Percentiles rank a stretch among this genome's conserved stretches.
Evolutionary conservation across 2,113 vertebrate genomes (phyloP).

Genomic region (Nanorana parkeri): DNA sequence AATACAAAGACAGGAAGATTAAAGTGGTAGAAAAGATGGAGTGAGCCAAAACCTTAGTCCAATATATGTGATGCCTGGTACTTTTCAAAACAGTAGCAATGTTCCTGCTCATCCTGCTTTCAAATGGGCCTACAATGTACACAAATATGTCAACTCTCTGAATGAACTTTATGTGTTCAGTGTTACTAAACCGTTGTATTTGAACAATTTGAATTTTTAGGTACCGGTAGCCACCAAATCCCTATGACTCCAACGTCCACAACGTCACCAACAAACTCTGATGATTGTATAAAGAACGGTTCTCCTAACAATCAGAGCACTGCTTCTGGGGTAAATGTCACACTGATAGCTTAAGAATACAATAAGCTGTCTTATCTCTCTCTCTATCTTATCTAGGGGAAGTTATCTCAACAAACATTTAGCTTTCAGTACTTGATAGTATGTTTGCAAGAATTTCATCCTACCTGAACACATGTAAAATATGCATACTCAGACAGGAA

Average conservation of each 20-base stretch:
- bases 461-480: constrained; percentile 15
- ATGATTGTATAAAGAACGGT: constrained; percentile 92
- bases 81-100: too few relatives aligned
- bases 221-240: constrained; percentile 87
- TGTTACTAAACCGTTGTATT: too few relatives aligned
- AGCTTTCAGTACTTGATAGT: constrained; percentile 73
- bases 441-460: constrained; percentile 64
- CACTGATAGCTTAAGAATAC: constrained; percentile 49
- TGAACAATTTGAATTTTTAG: constrained; percentile 65
- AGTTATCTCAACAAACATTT: constrained; percentile 78
- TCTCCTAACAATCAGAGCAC: constrained; percentile 82
- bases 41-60: too few relatives aligned
- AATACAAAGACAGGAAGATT: too few relatives aligned
- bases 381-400: constrained; percentile 79
- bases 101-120: too few relatives aligned
- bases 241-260: constrained; percentile 97
- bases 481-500: background rate
- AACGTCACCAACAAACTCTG: constrained; percentile 93
- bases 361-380: constrained; percentile 62
- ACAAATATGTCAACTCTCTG: too few relatives aligned
- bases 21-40: too few relatives aligned
- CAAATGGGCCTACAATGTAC: too few relatives aligned
- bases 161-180: too few relatives aligned
- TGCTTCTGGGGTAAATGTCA: constrained; percentile 82
- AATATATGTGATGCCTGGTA: too few relatives aligned